Evolutionary conservation across 2,888 invertebrate genomes (phyloP).

Genomic region (Drosophila incognita): DNA sequence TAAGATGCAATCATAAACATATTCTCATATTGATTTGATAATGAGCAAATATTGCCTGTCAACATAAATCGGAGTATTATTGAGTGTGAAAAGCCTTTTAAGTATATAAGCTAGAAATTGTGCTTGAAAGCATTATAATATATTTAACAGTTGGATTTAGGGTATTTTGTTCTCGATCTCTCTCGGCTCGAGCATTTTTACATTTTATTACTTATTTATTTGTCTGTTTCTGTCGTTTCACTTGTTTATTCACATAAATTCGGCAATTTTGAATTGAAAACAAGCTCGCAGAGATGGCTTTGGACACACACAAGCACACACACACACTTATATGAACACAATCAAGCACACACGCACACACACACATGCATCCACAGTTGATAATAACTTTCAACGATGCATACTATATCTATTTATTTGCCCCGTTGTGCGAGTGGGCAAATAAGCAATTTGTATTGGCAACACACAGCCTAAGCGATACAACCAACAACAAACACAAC

Average conservation of each 20-base stretch:
- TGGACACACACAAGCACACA: not conserved
- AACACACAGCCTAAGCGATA: conserved; percentile 6
- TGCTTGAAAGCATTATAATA: not conserved
- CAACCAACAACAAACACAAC: conserved; percentile 18
- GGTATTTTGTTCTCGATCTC: not conserved
- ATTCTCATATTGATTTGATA: not conserved
- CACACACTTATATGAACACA: not conserved
- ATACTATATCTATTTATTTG: conserved; percentile 30
- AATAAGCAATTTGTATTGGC: conserved; percentile 18
- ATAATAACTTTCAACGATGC: conserved; percentile 42
- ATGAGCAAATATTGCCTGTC: not conserved
- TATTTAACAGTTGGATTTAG: not conserved
- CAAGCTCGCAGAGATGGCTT: conserved; percentile 6
- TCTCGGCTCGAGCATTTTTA: not conserved
- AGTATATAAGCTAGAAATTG: not conserved
- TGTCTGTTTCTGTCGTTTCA: not conserved
- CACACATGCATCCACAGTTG: conserved; percentile 17
- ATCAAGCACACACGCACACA: not conserved
- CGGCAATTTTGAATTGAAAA: conserved; percentile 41
- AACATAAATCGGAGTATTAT: not conserved
- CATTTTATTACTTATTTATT: not conserved
- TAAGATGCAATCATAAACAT: not conserved
- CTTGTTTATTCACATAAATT: conserved; percentile 36
- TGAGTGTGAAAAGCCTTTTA: not conserved
- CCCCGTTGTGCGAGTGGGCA: not conserved